phyloP scores from a whole-genome alignment of 2,797 vertebrate genomes.

The Mormyrops attenuatus region DNA sequence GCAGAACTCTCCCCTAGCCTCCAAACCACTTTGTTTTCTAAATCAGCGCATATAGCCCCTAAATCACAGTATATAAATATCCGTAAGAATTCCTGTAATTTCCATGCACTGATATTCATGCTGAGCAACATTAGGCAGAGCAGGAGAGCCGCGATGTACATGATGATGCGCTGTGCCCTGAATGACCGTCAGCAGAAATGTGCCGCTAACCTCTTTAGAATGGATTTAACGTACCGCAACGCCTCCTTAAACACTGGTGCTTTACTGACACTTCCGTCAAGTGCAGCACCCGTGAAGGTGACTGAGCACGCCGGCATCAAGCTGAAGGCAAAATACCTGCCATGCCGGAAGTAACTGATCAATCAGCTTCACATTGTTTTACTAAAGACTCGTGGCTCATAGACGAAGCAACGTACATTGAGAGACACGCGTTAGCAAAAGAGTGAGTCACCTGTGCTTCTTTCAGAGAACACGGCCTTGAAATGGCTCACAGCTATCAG shows the following conservation, averaged over 20 bases:
- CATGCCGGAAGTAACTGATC: not conserved
- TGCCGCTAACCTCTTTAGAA: not conserved
- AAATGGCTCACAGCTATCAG: conserved; percentile 8
- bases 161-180: not conserved
- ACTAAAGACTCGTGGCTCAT: not conserved
- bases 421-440: not conserved
- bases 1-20: not conserved
- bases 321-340: not conserved
- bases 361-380: not conserved
- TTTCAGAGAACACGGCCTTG: conserved; percentile 20
- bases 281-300: not conserved
- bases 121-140: not conserved
- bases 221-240: not conserved
- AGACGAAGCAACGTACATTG: not conserved
- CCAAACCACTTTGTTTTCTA: conserved; percentile 23
- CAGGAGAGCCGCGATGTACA: not conserved
- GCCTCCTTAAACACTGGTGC: not conserved
- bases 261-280: not conserved
- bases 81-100: conserved; percentile 7
- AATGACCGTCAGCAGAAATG: not conserved
- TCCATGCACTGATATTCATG: not conserved
- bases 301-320: not conserved
- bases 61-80: conserved; percentile 22
- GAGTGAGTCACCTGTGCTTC: conserved; percentile 13
- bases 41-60: conserved; percentile 21